Percentiles rank a stretch among this genome's conserved stretches.
phyloP scores from a whole-genome alignment of 2,888 invertebrate genomes.

The Dorcus hopei region DNA sequence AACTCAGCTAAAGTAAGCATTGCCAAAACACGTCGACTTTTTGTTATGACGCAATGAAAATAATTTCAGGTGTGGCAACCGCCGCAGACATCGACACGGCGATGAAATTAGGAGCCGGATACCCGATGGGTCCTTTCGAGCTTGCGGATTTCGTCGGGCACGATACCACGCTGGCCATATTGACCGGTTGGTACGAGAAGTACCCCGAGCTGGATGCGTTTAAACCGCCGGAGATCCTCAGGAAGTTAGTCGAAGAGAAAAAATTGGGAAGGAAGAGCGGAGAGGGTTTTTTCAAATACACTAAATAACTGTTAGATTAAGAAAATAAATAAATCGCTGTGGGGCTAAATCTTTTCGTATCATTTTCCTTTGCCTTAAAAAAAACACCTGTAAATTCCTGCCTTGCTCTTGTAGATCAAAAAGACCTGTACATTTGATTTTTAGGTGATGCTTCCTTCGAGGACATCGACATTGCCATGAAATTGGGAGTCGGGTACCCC shows the following conservation, averaged over 20 bases:
- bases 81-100: conserved; percentile 80
- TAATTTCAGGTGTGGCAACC: conserved; percentile 61
- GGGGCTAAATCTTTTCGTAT: not conserved
- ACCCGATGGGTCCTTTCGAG: conserved; percentile 90
- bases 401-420: no score
- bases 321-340: not conserved
- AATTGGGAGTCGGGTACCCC: conserved; percentile 77
- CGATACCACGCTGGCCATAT: conserved; percentile 73
- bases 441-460: conserved; percentile 61
- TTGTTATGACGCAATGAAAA: no score
- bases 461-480: conserved; percentile 82
- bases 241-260: conserved; percentile 70
- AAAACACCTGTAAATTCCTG: no score
- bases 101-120: conserved; percentile 86
- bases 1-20: no score
- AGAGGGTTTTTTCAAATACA: conserved; percentile 80
- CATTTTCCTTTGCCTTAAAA: no score
- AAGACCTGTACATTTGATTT: conserved; percentile 1
- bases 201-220: conserved; percentile 68
- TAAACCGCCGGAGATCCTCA: conserved; percentile 58
- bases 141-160: conserved; percentile 79
- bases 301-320: conserved; percentile 15
- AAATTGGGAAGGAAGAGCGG: conserved; percentile 78
- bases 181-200: conserved; percentile 76
- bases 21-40: no score